These are phyloP conservation scores for Mellivora capensis DNA, from an alignment of 2,113 vertebrate genomes.

Conservation along the genomic window DNA sequence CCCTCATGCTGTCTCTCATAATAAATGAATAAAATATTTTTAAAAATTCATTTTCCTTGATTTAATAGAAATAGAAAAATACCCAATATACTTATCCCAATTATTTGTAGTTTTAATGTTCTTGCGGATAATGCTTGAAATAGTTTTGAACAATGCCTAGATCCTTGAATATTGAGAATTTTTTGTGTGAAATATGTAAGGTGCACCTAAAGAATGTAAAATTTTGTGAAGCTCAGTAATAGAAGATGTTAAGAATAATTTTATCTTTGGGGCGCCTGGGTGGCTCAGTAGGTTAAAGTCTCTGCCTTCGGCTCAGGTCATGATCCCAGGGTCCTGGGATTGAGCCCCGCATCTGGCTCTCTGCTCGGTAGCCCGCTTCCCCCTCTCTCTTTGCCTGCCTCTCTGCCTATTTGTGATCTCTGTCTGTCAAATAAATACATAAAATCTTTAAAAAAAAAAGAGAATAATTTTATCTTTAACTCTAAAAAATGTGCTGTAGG, in stretches of 20 bases:
- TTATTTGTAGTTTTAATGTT: conserved; percentile 28
- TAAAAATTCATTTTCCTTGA: conserved; percentile 21
- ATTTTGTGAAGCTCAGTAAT: neutral
- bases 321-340: too few species aligned
- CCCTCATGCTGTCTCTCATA: too few species aligned
- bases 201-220: neutral
- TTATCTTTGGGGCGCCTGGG: neutral
- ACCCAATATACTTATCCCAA: neutral
- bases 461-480: neutral
- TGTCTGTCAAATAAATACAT: too few species aligned
- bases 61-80: conserved; percentile 37
- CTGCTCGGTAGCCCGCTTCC: too few species aligned
- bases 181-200: conserved; percentile 18
- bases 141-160: neutral
- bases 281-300: too few species aligned
- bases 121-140: neutral
- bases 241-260: conserved; percentile 27
- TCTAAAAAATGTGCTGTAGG: neutral
- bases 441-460: neutral
- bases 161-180: conserved; percentile 13
- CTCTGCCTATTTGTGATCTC: too few species aligned
- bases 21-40: too few species aligned
- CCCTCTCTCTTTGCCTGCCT: too few species aligned
- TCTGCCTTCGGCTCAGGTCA: too few species aligned
- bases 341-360: too few species aligned